Evolutionary conservation across 37 sponge, comb jelly and placozoan genomes (phyloP).

Genomic region (Oscarella lobularis): DNA sequence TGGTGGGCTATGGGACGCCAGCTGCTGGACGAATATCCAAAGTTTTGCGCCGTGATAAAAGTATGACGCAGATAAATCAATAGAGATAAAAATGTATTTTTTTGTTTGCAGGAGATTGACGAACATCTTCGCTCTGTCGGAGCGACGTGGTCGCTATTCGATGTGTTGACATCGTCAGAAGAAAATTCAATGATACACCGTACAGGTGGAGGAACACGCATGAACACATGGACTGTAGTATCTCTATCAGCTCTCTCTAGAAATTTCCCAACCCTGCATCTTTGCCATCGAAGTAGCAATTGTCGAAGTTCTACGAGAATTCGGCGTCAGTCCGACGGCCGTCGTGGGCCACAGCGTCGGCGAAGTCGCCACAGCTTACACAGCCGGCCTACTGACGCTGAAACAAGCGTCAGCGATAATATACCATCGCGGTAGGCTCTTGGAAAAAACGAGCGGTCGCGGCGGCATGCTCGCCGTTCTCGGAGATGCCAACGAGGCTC

Average conservation of each 20-base stretch:
- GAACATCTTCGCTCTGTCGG: background rate
- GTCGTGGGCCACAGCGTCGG: slow-evolving; percentile 41
- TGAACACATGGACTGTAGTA: too few relatives aligned
- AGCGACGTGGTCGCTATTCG: background rate
- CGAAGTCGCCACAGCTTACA: slow-evolving; percentile 19
- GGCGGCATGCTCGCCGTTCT: slow-evolving; percentile 42
- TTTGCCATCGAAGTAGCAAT: slow-evolving; percentile 19
- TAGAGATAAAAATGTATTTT: too few relatives aligned
- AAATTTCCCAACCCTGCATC: background rate
- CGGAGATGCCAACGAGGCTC: slow-evolving; percentile 11
- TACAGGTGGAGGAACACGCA: too few relatives aligned
- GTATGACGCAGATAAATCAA: too few relatives aligned
- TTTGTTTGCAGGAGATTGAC: background rate
- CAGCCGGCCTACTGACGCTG: slow-evolving; percentile 22
- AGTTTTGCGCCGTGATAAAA: too few relatives aligned
- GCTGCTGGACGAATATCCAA: slow-evolving; percentile 16
- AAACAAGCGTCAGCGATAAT: slow-evolving; percentile 15
- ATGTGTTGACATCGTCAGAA: background rate
- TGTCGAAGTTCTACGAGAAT: slow-evolving; percentile 22
- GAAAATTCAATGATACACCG: background rate
- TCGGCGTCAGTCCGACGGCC: slow-evolving; percentile 20
- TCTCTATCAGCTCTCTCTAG: too few relatives aligned
- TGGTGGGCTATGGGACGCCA: slow-evolving; percentile 33
- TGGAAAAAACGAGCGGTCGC: slow-evolving; percentile 4
- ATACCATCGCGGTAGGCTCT: slow-evolving; percentile 20